Evolutionary conservation across 2,113 vertebrate genomes (phyloP).

Genomic region (Gymnobelideus leadbeateri): DNA sequence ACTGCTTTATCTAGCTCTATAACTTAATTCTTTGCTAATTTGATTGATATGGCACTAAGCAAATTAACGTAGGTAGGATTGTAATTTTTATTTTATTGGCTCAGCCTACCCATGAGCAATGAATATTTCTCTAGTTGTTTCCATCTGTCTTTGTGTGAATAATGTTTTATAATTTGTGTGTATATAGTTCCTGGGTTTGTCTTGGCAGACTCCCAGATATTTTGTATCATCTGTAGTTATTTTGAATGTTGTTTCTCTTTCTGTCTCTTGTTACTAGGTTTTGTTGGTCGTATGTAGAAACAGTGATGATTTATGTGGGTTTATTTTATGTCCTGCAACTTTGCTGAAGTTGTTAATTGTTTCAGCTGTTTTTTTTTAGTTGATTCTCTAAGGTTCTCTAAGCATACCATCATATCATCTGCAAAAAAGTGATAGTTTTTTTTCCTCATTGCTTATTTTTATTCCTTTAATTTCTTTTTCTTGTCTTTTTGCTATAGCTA

Average conservation of each 20-base stretch:
- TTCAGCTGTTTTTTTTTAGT: too few relatives aligned
- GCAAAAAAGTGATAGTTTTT: too few relatives aligned
- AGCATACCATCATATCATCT: too few relatives aligned
- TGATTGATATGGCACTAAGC: neutral
- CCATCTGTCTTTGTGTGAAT: neutral
- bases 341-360: too few relatives aligned
- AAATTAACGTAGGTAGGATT: neutral
- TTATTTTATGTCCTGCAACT: too few relatives aligned
- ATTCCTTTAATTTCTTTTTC: too few relatives aligned
- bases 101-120: neutral
- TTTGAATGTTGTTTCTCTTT: neutral
- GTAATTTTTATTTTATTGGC: neutral
- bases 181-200: too few relatives aligned
- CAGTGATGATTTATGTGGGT: neutral
- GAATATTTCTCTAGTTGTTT: neutral
- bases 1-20: neutral
- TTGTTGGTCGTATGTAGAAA: neutral
- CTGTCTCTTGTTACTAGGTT: neutral
- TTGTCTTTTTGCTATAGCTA: too few relatives aligned
- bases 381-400: too few relatives aligned
- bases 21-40: neutral
- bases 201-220: neutral
- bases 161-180: too few relatives aligned
- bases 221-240: neutral
- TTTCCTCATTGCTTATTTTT: too few relatives aligned